These are phyloP conservation scores for Bedellia somnulentella DNA, from an alignment of 2,888 invertebrate species.

Conservation along the genomic window DNA sequence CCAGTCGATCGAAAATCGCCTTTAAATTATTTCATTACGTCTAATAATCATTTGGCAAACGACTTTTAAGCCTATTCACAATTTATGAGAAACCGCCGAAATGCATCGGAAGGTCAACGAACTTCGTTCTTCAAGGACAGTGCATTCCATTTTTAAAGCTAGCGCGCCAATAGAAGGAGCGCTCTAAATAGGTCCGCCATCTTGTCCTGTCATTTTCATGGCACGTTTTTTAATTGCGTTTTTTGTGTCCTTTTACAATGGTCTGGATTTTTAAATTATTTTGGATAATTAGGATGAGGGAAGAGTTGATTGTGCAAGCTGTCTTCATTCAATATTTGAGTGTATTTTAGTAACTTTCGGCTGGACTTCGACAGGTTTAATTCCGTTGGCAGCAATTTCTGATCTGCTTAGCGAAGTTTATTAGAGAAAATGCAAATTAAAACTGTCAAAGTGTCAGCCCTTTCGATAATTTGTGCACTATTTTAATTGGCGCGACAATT, in stretches of 20 bases:
- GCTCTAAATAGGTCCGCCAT: conserved; percentile 58
- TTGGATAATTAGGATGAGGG: conserved; percentile 48
- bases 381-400: background rate
- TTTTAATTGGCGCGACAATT: no score
- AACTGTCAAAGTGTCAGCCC: no score
- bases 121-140: conserved; percentile 53
- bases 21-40: no score
- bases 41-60: no score
- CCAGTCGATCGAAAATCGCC: no score
- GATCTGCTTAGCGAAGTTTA: background rate
- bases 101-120: conserved; percentile 60
- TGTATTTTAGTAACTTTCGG: conserved; percentile 4
- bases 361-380: conserved; percentile 1
- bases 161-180: conserved; percentile 56
- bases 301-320: conserved; percentile 21
- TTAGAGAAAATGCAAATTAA: no score
- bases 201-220: conserved; percentile 46
- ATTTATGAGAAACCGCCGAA: conserved; percentile 41
- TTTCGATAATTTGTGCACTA: no score
- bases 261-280: conserved; percentile 37
- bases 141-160: conserved; percentile 60
- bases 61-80: conserved; percentile 24
- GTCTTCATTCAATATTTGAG: conserved; percentile 1
- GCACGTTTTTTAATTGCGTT: conserved; percentile 16
- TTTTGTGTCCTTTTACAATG: conserved; percentile 42